Percentiles rank a stretch among this genome's conserved stretches.
Conservation (phyloP, 2,797 vertebrate species). For the Graptemys geographica region DNA sequence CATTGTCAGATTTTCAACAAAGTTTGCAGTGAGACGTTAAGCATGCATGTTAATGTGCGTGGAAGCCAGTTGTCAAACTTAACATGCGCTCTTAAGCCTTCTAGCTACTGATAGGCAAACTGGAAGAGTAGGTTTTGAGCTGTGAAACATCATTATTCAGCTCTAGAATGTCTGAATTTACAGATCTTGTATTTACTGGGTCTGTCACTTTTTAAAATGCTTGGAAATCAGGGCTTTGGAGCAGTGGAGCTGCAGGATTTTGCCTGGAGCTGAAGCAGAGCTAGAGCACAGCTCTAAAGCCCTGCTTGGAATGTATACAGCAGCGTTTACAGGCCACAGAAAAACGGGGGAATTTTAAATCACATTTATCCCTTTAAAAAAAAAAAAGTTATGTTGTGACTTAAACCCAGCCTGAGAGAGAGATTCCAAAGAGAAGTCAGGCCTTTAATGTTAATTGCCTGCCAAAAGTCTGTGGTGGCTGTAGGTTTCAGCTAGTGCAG, state of each 20-base stretch:
- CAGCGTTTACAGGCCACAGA: neutral
- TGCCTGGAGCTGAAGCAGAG: too few species aligned
- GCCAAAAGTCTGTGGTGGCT: too few species aligned
- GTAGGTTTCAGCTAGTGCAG: neutral
- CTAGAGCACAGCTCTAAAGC: too few species aligned
- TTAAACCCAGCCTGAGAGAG: neutral
- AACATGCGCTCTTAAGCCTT: neutral
- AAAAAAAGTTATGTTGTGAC: too few species aligned
- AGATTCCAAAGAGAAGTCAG: neutral
- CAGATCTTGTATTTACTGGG: neutral
- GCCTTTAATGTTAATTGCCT: neutral
- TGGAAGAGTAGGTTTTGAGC: fast-evolving
- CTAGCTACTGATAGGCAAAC: fast-evolving
- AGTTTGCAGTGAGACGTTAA: too few species aligned
- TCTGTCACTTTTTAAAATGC: neutral
- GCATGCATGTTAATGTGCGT: neutral
- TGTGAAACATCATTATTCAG: fast-evolving
- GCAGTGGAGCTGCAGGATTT: too few species aligned
- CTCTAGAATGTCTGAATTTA: neutral
- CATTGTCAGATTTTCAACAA: too few species aligned
- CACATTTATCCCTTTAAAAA: neutral
- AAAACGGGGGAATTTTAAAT: neutral
- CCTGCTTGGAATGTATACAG: neutral
- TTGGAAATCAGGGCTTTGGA: too few species aligned
- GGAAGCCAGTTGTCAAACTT: neutral